A percentile compares a stretch with the other conserved stretches of the same genome.
These are phyloP conservation scores for Margaritifera margaritifera DNA, from an alignment of 2,888 invertebrate genomes.

Conservation along the genomic window DNA sequence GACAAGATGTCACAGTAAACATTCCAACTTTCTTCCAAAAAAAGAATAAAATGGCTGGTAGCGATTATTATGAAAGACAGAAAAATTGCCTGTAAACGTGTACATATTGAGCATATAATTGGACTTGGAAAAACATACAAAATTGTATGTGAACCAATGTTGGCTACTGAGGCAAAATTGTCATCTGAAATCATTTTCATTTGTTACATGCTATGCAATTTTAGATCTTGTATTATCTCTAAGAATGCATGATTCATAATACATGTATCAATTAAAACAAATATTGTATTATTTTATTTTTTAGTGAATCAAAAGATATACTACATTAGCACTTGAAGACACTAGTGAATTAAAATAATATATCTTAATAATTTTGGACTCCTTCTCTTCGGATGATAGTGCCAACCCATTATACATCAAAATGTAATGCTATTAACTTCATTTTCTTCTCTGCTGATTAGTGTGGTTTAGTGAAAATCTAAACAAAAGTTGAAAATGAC, in stretches of 20 bases:
- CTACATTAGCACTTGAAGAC: too few relatives aligned
- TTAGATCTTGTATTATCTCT: too few relatives aligned
- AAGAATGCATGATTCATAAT: constrained; percentile 12
- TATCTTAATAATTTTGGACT: too few relatives aligned
- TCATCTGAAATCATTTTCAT: constrained; percentile 24
- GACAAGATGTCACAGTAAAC: constrained; percentile 29
- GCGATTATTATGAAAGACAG: constrained; percentile 33
- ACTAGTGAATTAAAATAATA: too few relatives aligned
- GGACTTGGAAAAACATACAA: constrained; percentile 24
- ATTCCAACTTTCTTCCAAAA: constrained; percentile 42
- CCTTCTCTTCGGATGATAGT: too few relatives aligned
- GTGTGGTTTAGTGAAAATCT: too few relatives aligned
- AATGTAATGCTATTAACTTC: too few relatives aligned
- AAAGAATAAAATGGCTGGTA: constrained; percentile 37
- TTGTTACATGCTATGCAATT: constrained; percentile 35
- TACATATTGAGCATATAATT: constrained; percentile 44
- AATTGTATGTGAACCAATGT: constrained; percentile 21
- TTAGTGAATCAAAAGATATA: neutral
- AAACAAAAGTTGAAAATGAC: too few relatives aligned
- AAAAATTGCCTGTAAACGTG: constrained; percentile 40
- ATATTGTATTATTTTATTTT: too few relatives aligned
- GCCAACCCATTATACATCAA: too few relatives aligned
- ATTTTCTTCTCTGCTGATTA: too few relatives aligned
- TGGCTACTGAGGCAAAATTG: constrained; percentile 24
- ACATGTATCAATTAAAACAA: too few relatives aligned